A percentile compares a stretch with the other conserved stretches of the same genome.
Conservation (phyloP, 2,888 invertebrate species). For the Diabrotica balteata region DNA sequence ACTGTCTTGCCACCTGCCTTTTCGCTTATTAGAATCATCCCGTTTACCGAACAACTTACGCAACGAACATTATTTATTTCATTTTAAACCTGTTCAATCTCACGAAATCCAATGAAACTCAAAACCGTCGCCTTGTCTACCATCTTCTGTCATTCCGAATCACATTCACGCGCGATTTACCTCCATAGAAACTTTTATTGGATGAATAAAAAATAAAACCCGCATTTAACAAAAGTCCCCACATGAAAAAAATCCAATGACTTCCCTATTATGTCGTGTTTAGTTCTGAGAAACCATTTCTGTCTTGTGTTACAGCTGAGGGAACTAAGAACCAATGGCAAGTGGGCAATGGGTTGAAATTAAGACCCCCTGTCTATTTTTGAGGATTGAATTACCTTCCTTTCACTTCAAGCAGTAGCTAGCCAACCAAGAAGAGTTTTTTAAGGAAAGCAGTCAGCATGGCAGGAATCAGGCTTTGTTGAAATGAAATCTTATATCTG, state of each 20-base stretch:
- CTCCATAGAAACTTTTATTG: not conserved
- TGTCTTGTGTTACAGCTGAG: slow-evolving; percentile 25
- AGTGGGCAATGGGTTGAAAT: slow-evolving; percentile 16
- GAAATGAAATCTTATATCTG: slow-evolving; percentile 11
- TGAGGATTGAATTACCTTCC: slow-evolving; percentile 13
- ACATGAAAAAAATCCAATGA: slow-evolving; percentile 5
- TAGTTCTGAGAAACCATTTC: slow-evolving; percentile 27
- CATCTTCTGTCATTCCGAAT: not conserved
- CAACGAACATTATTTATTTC: no score
- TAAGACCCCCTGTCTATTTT: slow-evolving; percentile 12
- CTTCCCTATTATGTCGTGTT: slow-evolving; percentile 8
- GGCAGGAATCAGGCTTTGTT: slow-evolving; percentile 13
- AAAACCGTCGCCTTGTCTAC: not conserved
- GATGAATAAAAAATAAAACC: slow-evolving; percentile 11
- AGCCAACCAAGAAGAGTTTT: slow-evolving; percentile 14
- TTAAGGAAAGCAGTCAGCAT: slow-evolving; percentile 11
- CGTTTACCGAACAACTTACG: no score
- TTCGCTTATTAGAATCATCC: no score
- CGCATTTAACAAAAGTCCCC: slow-evolving; percentile 5
- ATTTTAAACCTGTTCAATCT: no score
- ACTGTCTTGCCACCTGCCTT: no score
- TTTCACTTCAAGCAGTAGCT: slow-evolving; percentile 7
- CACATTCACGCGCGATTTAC: slow-evolving; percentile 6
- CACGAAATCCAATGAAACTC: no score
- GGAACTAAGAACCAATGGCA: slow-evolving; percentile 23